A percentile compares a stretch with the other conserved stretches of the same genome.
These are phyloP conservation scores for Desmophyllum pertusum DNA, from an alignment of 92 coral and sea anemone species.

Conservation along the genomic window DNA sequence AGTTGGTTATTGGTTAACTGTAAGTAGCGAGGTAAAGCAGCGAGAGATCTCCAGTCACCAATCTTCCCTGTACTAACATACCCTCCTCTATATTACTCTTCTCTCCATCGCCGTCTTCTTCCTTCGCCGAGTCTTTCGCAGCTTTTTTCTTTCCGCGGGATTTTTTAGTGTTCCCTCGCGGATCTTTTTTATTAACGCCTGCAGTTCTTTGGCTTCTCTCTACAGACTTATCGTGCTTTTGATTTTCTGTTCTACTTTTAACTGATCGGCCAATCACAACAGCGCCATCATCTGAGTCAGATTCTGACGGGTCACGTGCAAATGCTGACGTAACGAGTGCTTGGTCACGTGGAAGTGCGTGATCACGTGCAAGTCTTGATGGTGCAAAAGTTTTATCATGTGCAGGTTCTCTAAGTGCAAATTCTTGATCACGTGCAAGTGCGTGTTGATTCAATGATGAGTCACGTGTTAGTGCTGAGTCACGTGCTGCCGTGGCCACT, in stretches of 20 bases:
- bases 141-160: slow-evolving; percentile 22
- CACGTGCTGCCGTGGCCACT: neutral
- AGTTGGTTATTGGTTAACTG: slow-evolving; percentile 20
- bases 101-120: neutral
- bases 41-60: neutral
- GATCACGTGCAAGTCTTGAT: neutral
- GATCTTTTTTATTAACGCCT: slow-evolving; percentile 6
- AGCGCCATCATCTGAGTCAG: slow-evolving; percentile 79
- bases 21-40: neutral
- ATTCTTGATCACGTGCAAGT: neutral
- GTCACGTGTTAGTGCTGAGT: slow-evolving; percentile 8
- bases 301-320: slow-evolving; percentile 56
- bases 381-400: slow-evolving; percentile 20
- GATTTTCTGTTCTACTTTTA: slow-evolving; percentile 5
- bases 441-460: neutral
- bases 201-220: slow-evolving; percentile 9
- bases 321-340: slow-evolving; percentile 9
- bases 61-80: slow-evolving; percentile 17
- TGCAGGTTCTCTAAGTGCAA: slow-evolving; percentile 3
- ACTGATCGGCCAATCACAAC: slow-evolving; percentile 76
- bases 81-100: slow-evolving; percentile 11
- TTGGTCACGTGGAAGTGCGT: slow-evolving; percentile 2
- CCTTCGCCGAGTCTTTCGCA: neutral
- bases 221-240: neutral
- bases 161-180: neutral